phyloP scores from a whole-genome alignment of 2,888 invertebrate genomes.

The Rhabditoides inermis region DNA sequence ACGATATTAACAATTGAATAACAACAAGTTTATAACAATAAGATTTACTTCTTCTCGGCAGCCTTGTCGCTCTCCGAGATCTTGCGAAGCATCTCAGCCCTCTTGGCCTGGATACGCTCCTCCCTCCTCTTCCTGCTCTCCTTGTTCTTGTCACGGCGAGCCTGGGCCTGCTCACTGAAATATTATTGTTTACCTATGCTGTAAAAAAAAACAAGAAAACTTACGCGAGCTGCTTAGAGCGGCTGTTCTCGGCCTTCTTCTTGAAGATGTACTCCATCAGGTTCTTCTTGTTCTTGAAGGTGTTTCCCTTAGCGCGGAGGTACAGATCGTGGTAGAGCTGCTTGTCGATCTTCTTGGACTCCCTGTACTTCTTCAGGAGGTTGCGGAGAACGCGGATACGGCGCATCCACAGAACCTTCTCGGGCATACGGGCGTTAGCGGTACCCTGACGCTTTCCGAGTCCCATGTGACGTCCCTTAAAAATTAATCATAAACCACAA shows the following conservation, averaged over 20 bases:
- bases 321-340: conserved; percentile 96
- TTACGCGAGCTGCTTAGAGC: conserved; percentile 78
- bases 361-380: conserved; percentile 83
- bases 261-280: conserved; percentile 99
- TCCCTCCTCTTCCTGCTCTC: conserved; percentile 94
- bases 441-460: conserved; percentile 99
- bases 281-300: conserved; percentile 82
- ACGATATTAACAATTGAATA: conserved; percentile 29
- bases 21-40: conserved; percentile 19
- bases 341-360: conserved; percentile 95
- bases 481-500: not conserved
- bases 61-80: conserved; percentile 69
- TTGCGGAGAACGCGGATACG: conserved; percentile 91
- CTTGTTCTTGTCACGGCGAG: conserved; percentile 86
- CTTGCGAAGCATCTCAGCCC: conserved; percentile 55
- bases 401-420: conserved; percentile 81
- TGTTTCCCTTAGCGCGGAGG: conserved; percentile 88
- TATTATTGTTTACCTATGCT: not conserved
- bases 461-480: conserved; percentile 85
- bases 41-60: conserved; percentile 34
- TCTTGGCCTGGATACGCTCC: conserved; percentile 64
- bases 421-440: conserved; percentile 97
- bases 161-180: conserved; percentile 88
- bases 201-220: conserved; percentile 15
- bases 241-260: conserved; percentile 98